Percentiles rank a stretch among this genome's conserved stretches.
Conservation (phyloP, 2,797 vertebrate species). For the Alouatta caraya region DNA sequence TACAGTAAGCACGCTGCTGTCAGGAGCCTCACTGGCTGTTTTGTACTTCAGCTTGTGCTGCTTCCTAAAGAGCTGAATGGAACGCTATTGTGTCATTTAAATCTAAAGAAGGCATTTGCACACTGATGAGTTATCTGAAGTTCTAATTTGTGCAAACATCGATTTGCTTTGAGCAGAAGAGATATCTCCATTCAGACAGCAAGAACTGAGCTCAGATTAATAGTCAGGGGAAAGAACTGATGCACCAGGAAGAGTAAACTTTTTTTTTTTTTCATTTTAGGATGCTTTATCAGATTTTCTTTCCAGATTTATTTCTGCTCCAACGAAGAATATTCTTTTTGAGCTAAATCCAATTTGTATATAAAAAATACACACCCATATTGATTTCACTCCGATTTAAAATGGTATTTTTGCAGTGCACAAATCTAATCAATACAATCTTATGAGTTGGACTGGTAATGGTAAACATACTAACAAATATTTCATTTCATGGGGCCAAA, state of each 20-base stretch:
- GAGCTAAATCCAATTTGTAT: conserved; percentile 84
- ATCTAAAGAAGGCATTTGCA: conserved; percentile 73
- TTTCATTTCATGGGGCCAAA: conserved; percentile 85
- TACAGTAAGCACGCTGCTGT: conserved; percentile 62
- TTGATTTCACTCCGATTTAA: conserved; percentile 83
- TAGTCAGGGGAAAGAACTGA: conserved; percentile 54
- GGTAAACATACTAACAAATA: conserved; percentile 84
- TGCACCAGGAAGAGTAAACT: conserved; percentile 51
- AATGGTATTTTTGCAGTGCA: conserved; percentile 86
- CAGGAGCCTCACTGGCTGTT: conserved; percentile 63
- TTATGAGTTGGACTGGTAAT: conserved; percentile 83
- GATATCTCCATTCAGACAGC: conserved; percentile 68
- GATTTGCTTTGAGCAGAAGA: conserved; percentile 74
- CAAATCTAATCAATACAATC: conserved; percentile 86
- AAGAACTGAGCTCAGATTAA: conserved; percentile 68
- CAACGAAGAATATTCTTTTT: conserved; percentile 80
- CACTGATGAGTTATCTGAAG: conserved; percentile 69
- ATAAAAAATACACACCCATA: conserved; percentile 82
- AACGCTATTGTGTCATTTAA: conserved; percentile 60
- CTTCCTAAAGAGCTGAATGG: conserved; percentile 69
- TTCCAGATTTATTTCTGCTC: conserved; percentile 79
- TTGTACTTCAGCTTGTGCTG: conserved; percentile 39
- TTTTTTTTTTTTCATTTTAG: conserved; percentile 50
- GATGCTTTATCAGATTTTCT: conserved; percentile 74
- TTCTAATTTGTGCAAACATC: conserved; percentile 74